Evolutionary conservation across 1,140 invertebrate genomes (phyloP).

Genomic region (Drosophila elegans): DNA sequence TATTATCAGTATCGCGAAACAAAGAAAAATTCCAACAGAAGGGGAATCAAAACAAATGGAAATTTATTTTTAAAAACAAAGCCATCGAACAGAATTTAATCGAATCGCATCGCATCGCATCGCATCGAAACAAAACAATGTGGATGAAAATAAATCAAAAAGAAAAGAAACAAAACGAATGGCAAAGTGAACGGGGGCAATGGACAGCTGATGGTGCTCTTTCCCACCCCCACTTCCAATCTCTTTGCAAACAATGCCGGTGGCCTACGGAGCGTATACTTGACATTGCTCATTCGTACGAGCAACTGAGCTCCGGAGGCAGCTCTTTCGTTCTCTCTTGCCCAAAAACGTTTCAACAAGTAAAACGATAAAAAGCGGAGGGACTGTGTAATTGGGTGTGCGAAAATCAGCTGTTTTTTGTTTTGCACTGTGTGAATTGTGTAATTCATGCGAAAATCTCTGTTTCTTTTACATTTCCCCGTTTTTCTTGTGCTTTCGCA

Average conservation of each 20-base stretch:
- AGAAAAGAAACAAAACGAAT: slow-evolving; percentile 2
- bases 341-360: slow-evolving; percentile 44
- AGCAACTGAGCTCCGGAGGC: background rate
- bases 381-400: slow-evolving; percentile 1
- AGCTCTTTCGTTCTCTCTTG: slow-evolving; percentile 16
- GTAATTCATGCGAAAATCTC: slow-evolving; percentile 49
- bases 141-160: slow-evolving; percentile 6
- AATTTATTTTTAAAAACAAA: slow-evolving; percentile 48
- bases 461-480: background rate
- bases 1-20: slow-evolving; percentile 44
- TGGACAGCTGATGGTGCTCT: slow-evolving; percentile 67
- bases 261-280: slow-evolving; percentile 47
- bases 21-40: slow-evolving; percentile 50
- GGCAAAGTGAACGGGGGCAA: slow-evolving; percentile 53
- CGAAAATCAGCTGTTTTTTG: slow-evolving; percentile 75
- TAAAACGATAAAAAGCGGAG: slow-evolving; percentile 3
- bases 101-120: slow-evolving; percentile 35
- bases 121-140: slow-evolving; percentile 18
- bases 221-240: slow-evolving; percentile 1
- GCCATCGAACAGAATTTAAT: slow-evolving; percentile 49
- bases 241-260: slow-evolving; percentile 15
- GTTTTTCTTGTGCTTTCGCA: slow-evolving; percentile 5
- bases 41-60: slow-evolving; percentile 29
- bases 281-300: slow-evolving; percentile 56
- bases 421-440: slow-evolving; percentile 59